A percentile compares a stretch with the other conserved stretches of the same genome.
Evolutionary conservation across 2,113 vertebrate species (phyloP).

Genomic region (Phylloscopus trochiloides): DNA sequence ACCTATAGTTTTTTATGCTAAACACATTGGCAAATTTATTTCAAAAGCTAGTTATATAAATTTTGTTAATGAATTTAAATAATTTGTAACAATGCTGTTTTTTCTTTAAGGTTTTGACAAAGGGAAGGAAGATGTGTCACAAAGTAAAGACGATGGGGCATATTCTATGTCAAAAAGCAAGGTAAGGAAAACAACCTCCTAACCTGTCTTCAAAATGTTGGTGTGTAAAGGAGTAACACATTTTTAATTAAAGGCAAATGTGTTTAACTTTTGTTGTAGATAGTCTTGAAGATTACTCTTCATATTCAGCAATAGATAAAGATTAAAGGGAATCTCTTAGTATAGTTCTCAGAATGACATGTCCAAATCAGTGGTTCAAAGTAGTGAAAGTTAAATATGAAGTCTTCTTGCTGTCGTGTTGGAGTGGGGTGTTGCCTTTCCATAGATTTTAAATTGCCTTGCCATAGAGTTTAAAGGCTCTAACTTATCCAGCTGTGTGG

Average conservation of each 20-base stretch:
- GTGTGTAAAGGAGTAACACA: not conserved
- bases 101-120: constrained; percentile 86
- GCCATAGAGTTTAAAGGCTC: not conserved
- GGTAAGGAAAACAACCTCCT: constrained; percentile 70
- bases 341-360: not conserved
- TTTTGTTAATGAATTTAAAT: not conserved
- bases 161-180: constrained; percentile 98
- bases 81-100: not conserved
- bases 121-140: constrained; percentile 87
- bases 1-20: not conserved
- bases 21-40: not conserved
- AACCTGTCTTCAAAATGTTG: not conserved
- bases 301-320: not conserved
- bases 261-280: not conserved
- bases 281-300: not conserved
- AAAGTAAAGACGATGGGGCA: constrained; percentile 86
- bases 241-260: not conserved
- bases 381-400: not conserved
- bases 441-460: not conserved
- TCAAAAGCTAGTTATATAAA: not conserved
- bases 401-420: not conserved
- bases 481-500: not conserved
- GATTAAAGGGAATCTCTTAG: not conserved
- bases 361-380: not conserved
- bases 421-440: not conserved